Base-by-base conservation (phyloP, 35 echinoderm and acorn worm genomes). In the Heliocidaris erythrogramma region DNA sequence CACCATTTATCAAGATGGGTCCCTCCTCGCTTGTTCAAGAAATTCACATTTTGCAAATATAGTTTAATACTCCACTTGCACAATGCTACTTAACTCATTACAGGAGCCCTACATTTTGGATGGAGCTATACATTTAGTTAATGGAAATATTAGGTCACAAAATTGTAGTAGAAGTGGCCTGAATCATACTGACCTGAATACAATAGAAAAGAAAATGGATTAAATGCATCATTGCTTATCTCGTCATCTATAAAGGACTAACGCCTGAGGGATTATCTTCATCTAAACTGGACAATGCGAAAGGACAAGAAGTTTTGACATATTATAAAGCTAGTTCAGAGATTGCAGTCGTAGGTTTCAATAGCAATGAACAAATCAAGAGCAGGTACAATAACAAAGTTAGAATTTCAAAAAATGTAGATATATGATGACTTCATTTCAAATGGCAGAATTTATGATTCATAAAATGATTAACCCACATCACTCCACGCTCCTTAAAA, bases 71-170 rank as follows among this genome's bases (percentile, higher is more conserved):
- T 78, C 65, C 65, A n/a, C 65, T 78, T 78, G 65, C 65, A 78
- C 65, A 78, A 78, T 78, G 65, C 65, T 78, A 29, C 17, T 78
- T 78, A n/a, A 78, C 65, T 78, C 17, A 78, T 78, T 78, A 78
- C 65, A 27, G 65, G 27, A 78, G 1, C 65, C 27, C 65, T 78
- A 78, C 65, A n/a, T n/a, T 14, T 56, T 14, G 10, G 14, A 56
- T 78, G 27, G 65, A 7, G n/a, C 21, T 24, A 78, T n/a, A 78
- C 65, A 78, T 24, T 78, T 78, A 78, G 65, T 18, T 78, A 78
- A 78, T 78, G 65, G 65, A 78, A 78, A 78, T 78, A 78, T 78
- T 78, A 78, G 65, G 65, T 78, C 65, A 78, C 65, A 78, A n/a
- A 78, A 27, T 78, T 78, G 8, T 78, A 27, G 18, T n/a, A 4